A percentile compares a stretch with the other conserved stretches of the same genome.
These are phyloP conservation scores for Cydia splendana DNA, from an alignment of 1,140 invertebrate genomes.

Conservation along the genomic window DNA sequence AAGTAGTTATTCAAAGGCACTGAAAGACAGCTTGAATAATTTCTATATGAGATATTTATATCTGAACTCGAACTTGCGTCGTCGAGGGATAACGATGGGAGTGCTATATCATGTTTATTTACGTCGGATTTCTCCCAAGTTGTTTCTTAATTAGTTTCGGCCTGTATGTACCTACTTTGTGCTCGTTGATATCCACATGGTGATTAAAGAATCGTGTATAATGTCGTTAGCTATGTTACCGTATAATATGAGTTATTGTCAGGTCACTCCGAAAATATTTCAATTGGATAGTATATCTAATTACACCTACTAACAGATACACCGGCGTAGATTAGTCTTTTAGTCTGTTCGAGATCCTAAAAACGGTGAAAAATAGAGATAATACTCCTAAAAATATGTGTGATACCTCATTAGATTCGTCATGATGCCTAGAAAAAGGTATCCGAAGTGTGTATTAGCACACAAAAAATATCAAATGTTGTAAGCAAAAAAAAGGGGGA, in stretches of 20 bases:
- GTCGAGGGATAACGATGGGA: not conserved
- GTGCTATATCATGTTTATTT: not conserved
- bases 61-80: not conserved
- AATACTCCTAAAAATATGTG: too few relatives aligned
- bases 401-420: too few relatives aligned
- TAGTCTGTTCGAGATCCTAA: too few relatives aligned
- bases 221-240: not conserved
- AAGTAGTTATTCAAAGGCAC: not conserved
- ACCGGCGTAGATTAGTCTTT: too few relatives aligned
- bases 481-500: too few relatives aligned
- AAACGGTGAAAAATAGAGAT: too few relatives aligned
- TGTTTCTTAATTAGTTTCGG: slow-evolving; percentile 19
- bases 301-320: too few relatives aligned
- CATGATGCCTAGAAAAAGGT: too few relatives aligned
- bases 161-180: not conserved
- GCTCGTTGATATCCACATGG: not conserved
- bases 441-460: too few relatives aligned
- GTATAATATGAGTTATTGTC: not conserved
- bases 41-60: not conserved
- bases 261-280: too few relatives aligned
- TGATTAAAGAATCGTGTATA: not conserved
- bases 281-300: too few relatives aligned
- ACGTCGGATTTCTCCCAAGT: slow-evolving; percentile 4
- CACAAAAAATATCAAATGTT: too few relatives aligned
- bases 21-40: not conserved